Evolutionary conservation across 2,113 vertebrate genomes (phyloP).

Genomic region (Pachypanchax playfairii): DNA sequence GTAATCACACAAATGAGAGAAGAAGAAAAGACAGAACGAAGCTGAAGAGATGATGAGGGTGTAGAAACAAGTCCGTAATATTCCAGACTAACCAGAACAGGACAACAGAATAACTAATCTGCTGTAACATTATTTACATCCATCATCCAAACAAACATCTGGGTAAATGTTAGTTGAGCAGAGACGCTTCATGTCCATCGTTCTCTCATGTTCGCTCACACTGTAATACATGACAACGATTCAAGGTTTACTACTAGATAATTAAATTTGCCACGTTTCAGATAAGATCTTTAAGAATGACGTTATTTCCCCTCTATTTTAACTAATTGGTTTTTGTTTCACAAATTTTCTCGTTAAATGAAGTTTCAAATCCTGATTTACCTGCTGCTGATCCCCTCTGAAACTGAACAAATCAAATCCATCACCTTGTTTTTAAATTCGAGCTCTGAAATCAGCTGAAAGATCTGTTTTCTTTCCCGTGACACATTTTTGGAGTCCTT

Average conservation of each 20-base stretch:
- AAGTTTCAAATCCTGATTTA: slow-evolving; percentile 43
- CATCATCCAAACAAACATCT: slow-evolving; percentile 14
- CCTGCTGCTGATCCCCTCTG: slow-evolving; percentile 31
- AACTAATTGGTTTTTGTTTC: slow-evolving; percentile 11
- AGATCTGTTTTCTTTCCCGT: neutral
- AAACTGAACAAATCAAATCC: slow-evolving; percentile 17
- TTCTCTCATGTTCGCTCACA: slow-evolving; percentile 43
- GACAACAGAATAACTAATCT: slow-evolving; percentile 19
- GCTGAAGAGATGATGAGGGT: slow-evolving; percentile 22
- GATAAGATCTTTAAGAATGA: slow-evolving; percentile 7
- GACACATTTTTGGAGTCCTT: no score
- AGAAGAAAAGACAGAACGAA: slow-evolving; percentile 9
- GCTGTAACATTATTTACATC: slow-evolving; percentile 16
- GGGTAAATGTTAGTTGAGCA: slow-evolving; percentile 35
- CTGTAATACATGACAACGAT: slow-evolving; percentile 27
- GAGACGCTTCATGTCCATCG: slow-evolving; percentile 33
- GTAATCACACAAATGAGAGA: slow-evolving; percentile 65
- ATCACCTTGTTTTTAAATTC: slow-evolving; percentile 7
- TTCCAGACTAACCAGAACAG: slow-evolving; percentile 30
- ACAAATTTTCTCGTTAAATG: slow-evolving; percentile 33
- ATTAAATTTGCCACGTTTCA: slow-evolving; percentile 29
- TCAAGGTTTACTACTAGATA: slow-evolving; percentile 34
- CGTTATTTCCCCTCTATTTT: neutral
- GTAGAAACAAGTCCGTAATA: slow-evolving; percentile 17
- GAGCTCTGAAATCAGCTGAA: slow-evolving; percentile 12